phyloP scores from a whole-genome alignment of 2,113 vertebrate genomes.

The Amphiprion percula region DNA sequence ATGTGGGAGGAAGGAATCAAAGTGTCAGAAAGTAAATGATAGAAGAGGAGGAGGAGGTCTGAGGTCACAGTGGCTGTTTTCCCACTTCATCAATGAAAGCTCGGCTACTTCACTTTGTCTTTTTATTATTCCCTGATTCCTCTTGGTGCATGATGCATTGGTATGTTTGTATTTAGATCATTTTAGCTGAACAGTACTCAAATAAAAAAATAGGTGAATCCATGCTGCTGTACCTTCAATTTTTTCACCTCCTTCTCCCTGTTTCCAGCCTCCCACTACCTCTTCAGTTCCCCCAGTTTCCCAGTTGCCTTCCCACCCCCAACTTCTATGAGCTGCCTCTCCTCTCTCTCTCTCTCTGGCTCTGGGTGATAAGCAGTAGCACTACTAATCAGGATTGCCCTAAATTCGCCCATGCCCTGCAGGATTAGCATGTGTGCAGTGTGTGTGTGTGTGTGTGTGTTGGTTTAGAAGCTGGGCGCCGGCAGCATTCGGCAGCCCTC shows the following conservation, averaged over 20 bases:
- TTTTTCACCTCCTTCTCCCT: slow-evolving; percentile 23
- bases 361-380: slow-evolving; percentile 79
- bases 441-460: slow-evolving; percentile 40
- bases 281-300: slow-evolving; percentile 40
- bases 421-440: slow-evolving; percentile 74
- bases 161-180: slow-evolving; percentile 10
- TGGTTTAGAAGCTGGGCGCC: slow-evolving; percentile 45
- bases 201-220: slow-evolving; percentile 14
- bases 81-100: slow-evolving; percentile 31
- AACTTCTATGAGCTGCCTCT: neutral
- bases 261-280: slow-evolving; percentile 37
- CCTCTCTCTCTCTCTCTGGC: slow-evolving; percentile 63
- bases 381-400: slow-evolving; percentile 86
- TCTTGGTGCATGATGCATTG: neutral
- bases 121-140: neutral
- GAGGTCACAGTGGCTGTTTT: slow-evolving; percentile 32
- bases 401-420: slow-evolving; percentile 83
- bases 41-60: slow-evolving; percentile 19
- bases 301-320: slow-evolving; percentile 21
- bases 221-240: slow-evolving; percentile 3
- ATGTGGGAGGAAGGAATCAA: slow-evolving; percentile 7
- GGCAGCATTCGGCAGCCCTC: slow-evolving; percentile 58
- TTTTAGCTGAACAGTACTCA: neutral
- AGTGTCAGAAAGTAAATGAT: slow-evolving; percentile 5
- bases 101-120: slow-evolving; percentile 5